Percentiles rank a stretch among this genome's conserved stretches.
Evolutionary conservation across 35 echinoderm and acorn worm genomes (phyloP).

Genomic region (Nesometra sesokonis): DNA sequence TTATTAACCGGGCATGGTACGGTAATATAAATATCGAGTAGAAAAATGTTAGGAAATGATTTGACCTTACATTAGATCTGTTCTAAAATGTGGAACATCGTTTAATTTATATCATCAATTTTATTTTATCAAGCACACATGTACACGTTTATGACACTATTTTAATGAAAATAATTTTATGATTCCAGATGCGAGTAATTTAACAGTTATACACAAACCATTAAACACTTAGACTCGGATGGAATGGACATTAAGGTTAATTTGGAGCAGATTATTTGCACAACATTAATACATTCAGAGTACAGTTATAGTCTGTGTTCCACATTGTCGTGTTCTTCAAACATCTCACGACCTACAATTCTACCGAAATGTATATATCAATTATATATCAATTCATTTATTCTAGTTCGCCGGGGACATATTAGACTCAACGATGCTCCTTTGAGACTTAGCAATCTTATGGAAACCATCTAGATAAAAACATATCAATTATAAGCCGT

Average conservation of each 20-base stretch:
- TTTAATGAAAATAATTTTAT: no score
- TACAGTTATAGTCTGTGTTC: neutral
- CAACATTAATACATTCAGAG: neutral
- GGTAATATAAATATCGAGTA: no score
- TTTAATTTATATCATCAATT: no score
- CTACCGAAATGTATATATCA: no score
- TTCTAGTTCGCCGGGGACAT: neutral
- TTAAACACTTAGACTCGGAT: neutral
- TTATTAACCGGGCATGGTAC: no score
- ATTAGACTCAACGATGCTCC: neutral
- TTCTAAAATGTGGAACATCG: no score
- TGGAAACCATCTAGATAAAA: neutral
- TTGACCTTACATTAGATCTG: no score
- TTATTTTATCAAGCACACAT: no score
- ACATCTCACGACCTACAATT: neutral
- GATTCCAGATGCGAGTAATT: neutral
- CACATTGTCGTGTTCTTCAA: neutral
- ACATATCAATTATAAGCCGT: neutral
- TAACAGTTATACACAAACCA: neutral
- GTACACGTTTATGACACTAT: no score
- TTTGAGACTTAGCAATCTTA: neutral
- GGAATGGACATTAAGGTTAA: neutral
- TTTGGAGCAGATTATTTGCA: neutral
- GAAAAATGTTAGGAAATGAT: no score
- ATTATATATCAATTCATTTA: neutral